Base-by-base conservation (phyloP, 2,888 invertebrate genomes). In the Drosophila borborema region DNA sequence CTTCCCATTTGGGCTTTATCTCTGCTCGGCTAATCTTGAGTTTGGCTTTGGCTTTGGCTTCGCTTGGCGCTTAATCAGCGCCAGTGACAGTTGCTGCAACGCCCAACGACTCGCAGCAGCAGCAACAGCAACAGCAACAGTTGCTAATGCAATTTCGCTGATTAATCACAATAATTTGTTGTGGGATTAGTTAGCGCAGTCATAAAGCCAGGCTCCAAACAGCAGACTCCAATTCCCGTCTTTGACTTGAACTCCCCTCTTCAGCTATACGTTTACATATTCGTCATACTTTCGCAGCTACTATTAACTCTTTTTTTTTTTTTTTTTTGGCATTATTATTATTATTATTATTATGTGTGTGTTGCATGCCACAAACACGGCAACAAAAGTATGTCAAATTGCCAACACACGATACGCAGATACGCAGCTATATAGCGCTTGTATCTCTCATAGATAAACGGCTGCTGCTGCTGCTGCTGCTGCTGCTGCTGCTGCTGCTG, bases 141-240 rank as follows among this genome's bases (percentile, higher is more conserved):
- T 64, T 67, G 89, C 86, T 90, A 86, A 89, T 89, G 87, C 90
- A 90, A 86, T 89, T 90, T 86, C 87, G 64, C 79, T 90, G 87
- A 87, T 87, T 87, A 86, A 87, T 90, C 90, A 82, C 89, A 86
- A 89, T 89, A 80, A 87, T 87, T 89, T 89, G 86, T 90, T 89
- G 90, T 73, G 82, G 87, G 90, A 86, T 86, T 90, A 90, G 90
- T 79, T 81, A 64, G 81, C 69, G 68, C 85, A 68, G 77, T 64
- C 80, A 64, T 67, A 67, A 79, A 80, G 67, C 75, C 36, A 79
- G 76, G 20, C 66, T 48, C 18, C 38, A 51, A 51, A 23, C 51
- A 18, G 9, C 48, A 6, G 28, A 36, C 66, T 48, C 18, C 36
- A 28, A n/a, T n/a, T 49, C 16, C 9, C 14, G 34, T 23, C 46